These are phyloP conservation scores for Brachyptera risi DNA, from an alignment of 2,888 invertebrate species.

Conservation along the genomic window DNA sequence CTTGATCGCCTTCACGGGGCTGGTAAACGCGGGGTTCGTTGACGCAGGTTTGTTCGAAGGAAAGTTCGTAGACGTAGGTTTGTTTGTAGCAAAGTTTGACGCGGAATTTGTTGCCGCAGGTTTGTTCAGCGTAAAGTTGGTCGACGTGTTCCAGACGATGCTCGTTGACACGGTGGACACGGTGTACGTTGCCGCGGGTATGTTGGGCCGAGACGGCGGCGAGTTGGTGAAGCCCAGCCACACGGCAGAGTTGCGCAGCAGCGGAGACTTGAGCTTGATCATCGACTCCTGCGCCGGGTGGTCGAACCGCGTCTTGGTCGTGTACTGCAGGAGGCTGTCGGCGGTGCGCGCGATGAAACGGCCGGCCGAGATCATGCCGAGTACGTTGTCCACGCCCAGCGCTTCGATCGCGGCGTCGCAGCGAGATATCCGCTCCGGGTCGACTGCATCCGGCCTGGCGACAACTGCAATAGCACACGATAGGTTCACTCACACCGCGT, in stretches of 20 bases:
- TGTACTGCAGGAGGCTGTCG: background rate
- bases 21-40: background rate
- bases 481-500: no score
- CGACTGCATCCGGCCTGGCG: background rate
- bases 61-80: background rate
- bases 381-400: background rate
- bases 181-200: background rate
- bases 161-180: background rate
- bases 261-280: constrained; percentile 15
- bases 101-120: background rate
- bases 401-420: constrained; percentile 1
- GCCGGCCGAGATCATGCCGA: background rate
- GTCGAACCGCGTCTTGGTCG: background rate
- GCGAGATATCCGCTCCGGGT: background rate
- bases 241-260: background rate
- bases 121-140: background rate
- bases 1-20: background rate
- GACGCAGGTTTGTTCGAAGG: background rate
- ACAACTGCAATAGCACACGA: constrained; percentile 1
- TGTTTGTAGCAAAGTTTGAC: background rate
- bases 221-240: background rate
- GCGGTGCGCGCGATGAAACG: background rate
- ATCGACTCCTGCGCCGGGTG: constrained; percentile 16
- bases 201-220: background rate
- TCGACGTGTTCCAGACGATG: background rate